Percentiles rank a stretch among this genome's conserved stretches.
phyloP scores from a whole-genome alignment of 2,888 invertebrate species.

The Philhelius pedissequus region DNA sequence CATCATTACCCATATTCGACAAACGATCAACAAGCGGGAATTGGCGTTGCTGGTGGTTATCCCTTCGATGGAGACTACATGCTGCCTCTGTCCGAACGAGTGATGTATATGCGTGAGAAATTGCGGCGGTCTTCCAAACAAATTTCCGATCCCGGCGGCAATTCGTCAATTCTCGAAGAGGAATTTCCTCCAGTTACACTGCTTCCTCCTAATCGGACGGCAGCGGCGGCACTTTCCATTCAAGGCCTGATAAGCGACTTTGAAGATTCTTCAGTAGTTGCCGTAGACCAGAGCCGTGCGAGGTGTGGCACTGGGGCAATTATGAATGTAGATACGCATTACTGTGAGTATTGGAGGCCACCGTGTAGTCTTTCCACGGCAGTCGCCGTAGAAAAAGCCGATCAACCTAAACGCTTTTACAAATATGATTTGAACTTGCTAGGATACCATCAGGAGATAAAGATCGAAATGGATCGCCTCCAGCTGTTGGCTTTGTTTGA shows the following conservation, averaged over 20 bases:
- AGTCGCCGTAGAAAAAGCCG: conserved; percentile 74
- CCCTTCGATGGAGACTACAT: conserved; percentile 71
- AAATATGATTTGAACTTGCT: conserved; percentile 77
- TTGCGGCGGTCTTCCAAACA: conserved; percentile 73
- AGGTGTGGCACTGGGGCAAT: conserved; percentile 70
- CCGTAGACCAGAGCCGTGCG: conserved; percentile 39
- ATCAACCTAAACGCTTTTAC: conserved; percentile 77
- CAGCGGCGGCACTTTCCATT: conserved; percentile 72
- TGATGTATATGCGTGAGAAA: conserved; percentile 73
- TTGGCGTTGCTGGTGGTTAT: conserved; percentile 23
- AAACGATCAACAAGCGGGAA: conserved; percentile 35
- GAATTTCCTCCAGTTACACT: conserved; percentile 39
- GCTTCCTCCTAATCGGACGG: conserved; percentile 31
- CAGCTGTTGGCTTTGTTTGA: conserved; percentile 95
- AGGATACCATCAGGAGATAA: conserved; percentile 79
- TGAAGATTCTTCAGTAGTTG: conserved; percentile 55
- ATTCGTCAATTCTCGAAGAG: conserved; percentile 68
- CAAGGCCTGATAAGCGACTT: conserved; percentile 75
- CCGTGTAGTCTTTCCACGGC: conserved; percentile 73
- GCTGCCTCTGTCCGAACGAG: conserved; percentile 73
- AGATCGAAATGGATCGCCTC: conserved; percentile 94
- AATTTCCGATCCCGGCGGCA: conserved; percentile 72
- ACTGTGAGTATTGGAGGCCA: conserved; percentile 78
- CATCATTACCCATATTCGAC: conserved; percentile 41
- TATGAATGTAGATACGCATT: conserved; percentile 76